Evolutionary conservation across 2,888 invertebrate species (phyloP).

Genomic region (Mesochorus sp.): DNA sequence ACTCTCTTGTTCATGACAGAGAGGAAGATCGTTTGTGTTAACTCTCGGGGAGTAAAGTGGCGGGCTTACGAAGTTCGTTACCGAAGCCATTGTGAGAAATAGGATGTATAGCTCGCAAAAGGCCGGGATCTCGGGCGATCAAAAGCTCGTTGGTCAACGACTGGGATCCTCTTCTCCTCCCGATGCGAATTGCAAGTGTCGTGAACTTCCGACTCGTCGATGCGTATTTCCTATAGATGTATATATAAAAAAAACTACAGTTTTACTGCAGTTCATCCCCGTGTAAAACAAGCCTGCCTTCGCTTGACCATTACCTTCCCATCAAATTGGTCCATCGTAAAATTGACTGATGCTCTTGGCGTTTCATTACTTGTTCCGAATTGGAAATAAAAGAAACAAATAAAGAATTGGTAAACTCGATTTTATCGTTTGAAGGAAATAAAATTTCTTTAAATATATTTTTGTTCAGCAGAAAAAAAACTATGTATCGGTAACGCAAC

Average conservation of each 20-base stretch:
- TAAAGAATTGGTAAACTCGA: neutral
- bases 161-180: conserved; percentile 25
- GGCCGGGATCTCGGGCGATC: conserved; percentile 45
- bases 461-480: no score
- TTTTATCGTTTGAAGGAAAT: neutral
- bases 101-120: conserved; percentile 21
- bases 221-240: conserved; percentile 23
- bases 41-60: conserved; percentile 46
- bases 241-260: neutral
- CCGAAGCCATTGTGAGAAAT: conserved; percentile 54
- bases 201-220: conserved; percentile 50
- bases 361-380: conserved; percentile 22
- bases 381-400: neutral
- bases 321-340: conserved; percentile 45
- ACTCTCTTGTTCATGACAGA: conserved; percentile 2
- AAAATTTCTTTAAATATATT: neutral
- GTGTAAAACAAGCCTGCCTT: conserved; percentile 29
- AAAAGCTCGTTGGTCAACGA: conserved; percentile 60
- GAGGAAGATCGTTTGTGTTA: conserved; percentile 22
- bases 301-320: conserved; percentile 7
- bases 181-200: conserved; percentile 34
- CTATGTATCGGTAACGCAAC: no score
- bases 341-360: conserved; percentile 29
- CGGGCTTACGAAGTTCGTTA: conserved; percentile 52
- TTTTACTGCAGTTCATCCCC: conserved; percentile 19